Conservation (phyloP, 2,888 invertebrate species). For the Morpho achilles region DNA sequence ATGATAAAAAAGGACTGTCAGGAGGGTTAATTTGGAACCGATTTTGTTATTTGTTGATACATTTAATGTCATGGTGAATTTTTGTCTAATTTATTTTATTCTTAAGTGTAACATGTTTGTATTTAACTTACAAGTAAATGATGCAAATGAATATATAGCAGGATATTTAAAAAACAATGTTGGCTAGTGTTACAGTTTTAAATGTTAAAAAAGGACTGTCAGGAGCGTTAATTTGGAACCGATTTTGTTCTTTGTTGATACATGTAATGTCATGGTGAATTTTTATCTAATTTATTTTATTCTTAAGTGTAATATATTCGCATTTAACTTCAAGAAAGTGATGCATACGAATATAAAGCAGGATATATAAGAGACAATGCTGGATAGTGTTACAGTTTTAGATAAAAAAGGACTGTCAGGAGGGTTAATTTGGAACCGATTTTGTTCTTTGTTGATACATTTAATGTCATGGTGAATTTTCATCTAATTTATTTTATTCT, state of each 20-base stretch:
- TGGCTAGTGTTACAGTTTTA: no score
- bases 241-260: no score
- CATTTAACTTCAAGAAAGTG: no score
- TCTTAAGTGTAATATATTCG: no score
- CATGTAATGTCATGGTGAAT: no score
- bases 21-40: constrained; percentile 1
- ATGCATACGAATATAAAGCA: no score
- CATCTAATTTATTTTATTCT: background rate
- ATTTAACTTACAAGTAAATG: no score
- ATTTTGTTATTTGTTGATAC: constrained; percentile 1
- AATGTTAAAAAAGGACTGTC: no score
- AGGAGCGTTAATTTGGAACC: no score
- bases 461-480: constrained; percentile 2
- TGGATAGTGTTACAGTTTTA: constrained; percentile 42
- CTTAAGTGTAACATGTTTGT: background rate
- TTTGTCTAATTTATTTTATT: background rate
- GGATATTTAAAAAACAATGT: no score
- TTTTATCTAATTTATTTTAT: no score
- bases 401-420: constrained; percentile 11
- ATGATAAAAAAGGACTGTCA: constrained; percentile 13
- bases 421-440: constrained; percentile 2
- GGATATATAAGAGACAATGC: constrained; percentile 10
- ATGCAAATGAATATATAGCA: no score
- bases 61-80: constrained; percentile 2
- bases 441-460: constrained; percentile 1